Conservation (phyloP, 2,888 invertebrate genomes). For the Cryptus armator region DNA sequence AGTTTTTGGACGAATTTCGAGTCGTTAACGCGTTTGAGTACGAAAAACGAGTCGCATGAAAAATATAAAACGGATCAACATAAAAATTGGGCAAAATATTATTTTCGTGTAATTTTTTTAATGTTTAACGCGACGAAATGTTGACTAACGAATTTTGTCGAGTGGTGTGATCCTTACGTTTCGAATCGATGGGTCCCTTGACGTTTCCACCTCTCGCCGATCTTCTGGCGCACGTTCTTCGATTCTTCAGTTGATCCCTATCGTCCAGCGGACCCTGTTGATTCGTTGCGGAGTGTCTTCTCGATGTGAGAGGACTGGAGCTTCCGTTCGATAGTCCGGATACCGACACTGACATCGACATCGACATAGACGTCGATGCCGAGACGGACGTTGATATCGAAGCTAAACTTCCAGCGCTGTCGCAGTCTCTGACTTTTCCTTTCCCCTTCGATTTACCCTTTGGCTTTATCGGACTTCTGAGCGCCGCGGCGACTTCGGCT, state of each 20-base stretch:
- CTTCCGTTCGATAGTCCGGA: slow-evolving; percentile 93
- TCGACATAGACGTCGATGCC: slow-evolving; percentile 85
- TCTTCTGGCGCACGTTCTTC: slow-evolving; percentile 91
- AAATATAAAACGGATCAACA: neutral
- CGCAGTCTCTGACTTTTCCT: slow-evolving; percentile 85
- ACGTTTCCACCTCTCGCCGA: slow-evolving; percentile 91
- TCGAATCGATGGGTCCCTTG: slow-evolving; percentile 87
- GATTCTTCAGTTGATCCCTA: slow-evolving; percentile 90
- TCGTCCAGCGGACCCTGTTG: slow-evolving; percentile 89
- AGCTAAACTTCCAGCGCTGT: slow-evolving; percentile 90
- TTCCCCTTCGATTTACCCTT: slow-evolving; percentile 82
- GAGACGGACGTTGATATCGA: slow-evolving; percentile 83
- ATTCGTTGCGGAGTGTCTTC: slow-evolving; percentile 93
- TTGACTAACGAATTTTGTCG: too few relatives aligned
- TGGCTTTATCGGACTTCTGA: slow-evolving; percentile 82
- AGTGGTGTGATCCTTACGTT: slow-evolving; percentile 82
- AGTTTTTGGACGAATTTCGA: too few relatives aligned
- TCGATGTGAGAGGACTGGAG: slow-evolving; percentile 90
- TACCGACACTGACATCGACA: slow-evolving; percentile 90
- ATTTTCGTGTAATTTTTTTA: too few relatives aligned
- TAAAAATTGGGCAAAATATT: neutral
- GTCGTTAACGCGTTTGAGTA: too few relatives aligned
- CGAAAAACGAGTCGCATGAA: neutral
- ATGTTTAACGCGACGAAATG: too few relatives aligned
- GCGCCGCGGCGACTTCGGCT: slow-evolving; percentile 88